Percentiles rank a stretch among this genome's conserved stretches.
Evolutionary conservation across 2,888 invertebrate genomes (phyloP).

Genomic region (Macropis europaea): DNA sequence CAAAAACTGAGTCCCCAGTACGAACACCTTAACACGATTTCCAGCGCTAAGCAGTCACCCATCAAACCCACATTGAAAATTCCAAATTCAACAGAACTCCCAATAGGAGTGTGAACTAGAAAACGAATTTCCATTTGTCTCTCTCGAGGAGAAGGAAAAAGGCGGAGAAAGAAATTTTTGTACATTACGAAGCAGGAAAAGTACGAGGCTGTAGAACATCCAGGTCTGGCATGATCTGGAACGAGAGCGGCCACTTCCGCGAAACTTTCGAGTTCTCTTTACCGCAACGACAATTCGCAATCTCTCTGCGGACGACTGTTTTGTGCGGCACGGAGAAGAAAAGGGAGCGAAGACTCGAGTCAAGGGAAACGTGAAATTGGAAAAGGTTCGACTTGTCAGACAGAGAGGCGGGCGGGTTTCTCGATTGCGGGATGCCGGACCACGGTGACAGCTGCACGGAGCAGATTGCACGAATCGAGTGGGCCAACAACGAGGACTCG

Average conservation of each 20-base stretch:
- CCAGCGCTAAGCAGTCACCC: no score
- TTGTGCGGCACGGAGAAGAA: conserved; percentile 11
- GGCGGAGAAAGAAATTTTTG: no score
- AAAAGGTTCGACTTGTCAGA: conserved; percentile 42
- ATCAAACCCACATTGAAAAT: no score
- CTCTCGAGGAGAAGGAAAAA: no score
- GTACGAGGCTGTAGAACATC: no score
- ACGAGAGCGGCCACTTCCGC: conserved; percentile 27
- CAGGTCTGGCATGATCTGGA: neutral
- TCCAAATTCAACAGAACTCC: no score
- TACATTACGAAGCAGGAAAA: no score
- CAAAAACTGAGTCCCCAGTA: no score
- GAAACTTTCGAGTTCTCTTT: conserved; percentile 30
- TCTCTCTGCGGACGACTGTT: conserved; percentile 40
- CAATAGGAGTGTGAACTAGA: no score
- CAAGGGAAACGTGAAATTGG: conserved; percentile 50
- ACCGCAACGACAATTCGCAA: conserved; percentile 45
- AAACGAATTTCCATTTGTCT: no score
- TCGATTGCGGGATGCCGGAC: conserved; percentile 30
- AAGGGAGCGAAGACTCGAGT: conserved; percentile 13
- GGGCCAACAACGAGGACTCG: conserved; percentile 24
- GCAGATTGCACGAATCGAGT: conserved; percentile 51
- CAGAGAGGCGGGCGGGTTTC: neutral
- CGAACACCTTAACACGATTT: no score
- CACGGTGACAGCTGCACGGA: conserved; percentile 50